phyloP scores from a whole-genome alignment of 1,140 invertebrate species.

The Calephelis nemesis region DNA sequence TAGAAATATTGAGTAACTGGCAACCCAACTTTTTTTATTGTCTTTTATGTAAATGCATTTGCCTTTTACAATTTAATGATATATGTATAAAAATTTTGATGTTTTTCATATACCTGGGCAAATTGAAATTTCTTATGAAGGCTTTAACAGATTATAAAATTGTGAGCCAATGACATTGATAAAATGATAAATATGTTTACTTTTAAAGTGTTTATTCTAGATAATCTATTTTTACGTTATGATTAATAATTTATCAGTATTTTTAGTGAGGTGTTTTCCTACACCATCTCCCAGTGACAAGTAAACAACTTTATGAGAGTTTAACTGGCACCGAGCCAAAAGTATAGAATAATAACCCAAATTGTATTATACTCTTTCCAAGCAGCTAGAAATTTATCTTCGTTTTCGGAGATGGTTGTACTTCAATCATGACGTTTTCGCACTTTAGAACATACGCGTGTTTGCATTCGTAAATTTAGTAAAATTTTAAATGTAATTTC shows the following conservation, averaged over 20 bases:
- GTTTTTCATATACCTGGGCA: background rate
- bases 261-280: background rate
- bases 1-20: no score
- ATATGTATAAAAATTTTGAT: background rate
- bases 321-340: background rate
- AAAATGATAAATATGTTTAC: conserved; percentile 34
- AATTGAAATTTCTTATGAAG: background rate
- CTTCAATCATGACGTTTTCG: no score
- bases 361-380: no score
- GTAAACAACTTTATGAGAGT: background rate
- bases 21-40: no score
- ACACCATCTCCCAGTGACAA: background rate
- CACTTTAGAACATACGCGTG: no score
- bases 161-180: conserved; percentile 19
- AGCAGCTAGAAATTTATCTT: no score
- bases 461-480: no score
- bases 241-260: background rate
- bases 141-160: no score
- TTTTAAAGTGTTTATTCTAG: background rate
- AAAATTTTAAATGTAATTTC: no score
- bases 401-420: no score
- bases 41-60: no score
- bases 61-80: no score
- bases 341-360: background rate
- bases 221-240: conserved; percentile 7